phyloP scores from a whole-genome alignment of 1,140 invertebrate genomes.

The Maniola jurtina region DNA sequence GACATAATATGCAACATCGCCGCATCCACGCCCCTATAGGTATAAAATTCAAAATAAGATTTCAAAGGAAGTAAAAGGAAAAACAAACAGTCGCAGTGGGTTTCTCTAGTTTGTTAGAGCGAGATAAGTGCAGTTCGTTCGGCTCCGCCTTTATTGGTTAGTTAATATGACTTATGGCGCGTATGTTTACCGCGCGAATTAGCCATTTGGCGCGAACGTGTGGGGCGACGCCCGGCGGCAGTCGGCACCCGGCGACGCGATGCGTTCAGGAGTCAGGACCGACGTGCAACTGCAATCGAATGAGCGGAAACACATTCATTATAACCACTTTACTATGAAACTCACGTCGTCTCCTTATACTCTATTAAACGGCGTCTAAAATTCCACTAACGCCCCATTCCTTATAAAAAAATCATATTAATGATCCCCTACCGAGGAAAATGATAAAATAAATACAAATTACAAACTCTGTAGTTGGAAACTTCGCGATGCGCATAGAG shows the following conservation, averaged over 20 bases:
- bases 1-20: conserved; percentile 65
- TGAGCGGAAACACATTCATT: conserved; percentile 35
- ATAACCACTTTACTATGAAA: conserved; percentile 33
- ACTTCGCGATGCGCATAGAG: background rate
- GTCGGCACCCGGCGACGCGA: conserved; percentile 15
- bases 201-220: conserved; percentile 68
- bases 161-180: conserved; percentile 75
- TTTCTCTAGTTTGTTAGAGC: conserved; percentile 71
- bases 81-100: conserved; percentile 62
- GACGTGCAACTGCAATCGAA: conserved; percentile 48
- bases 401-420: background rate
- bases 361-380: conserved; percentile 1
- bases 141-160: conserved; percentile 55
- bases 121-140: conserved; percentile 51
- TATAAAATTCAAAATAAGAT: conserved; percentile 78
- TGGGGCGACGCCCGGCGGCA: conserved; percentile 53
- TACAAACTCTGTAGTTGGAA: background rate
- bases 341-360: conserved; percentile 18
- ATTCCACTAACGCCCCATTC: conserved; percentile 9
- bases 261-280: conserved; percentile 25
- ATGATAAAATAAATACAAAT: background rate
- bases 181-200: conserved; percentile 74
- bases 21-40: conserved; percentile 70
- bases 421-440: background rate
- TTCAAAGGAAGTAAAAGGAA: conserved; percentile 74